These are phyloP conservation scores for Notechis scutatus DNA, from an alignment of 2,113 vertebrate genomes.

Conservation along the genomic window DNA sequence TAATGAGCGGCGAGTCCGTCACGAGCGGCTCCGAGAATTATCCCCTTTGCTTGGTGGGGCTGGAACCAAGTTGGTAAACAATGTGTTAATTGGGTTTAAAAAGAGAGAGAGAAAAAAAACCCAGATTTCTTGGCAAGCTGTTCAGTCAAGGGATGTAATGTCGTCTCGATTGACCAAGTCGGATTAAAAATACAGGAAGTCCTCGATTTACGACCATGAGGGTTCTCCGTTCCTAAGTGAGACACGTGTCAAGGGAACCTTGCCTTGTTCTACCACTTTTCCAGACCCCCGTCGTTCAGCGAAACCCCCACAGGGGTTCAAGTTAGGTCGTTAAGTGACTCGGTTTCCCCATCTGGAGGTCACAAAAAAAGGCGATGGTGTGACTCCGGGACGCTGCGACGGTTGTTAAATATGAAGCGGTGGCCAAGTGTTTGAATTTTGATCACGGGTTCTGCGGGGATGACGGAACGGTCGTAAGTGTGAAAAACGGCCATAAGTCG, in stretches of 20 bases:
- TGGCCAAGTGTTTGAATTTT: too few relatives aligned
- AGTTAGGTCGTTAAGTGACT: too few relatives aligned
- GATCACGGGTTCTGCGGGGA: too few relatives aligned
- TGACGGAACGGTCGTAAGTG: too few relatives aligned
- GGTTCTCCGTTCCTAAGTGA: neutral
- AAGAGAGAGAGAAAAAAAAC: neutral
- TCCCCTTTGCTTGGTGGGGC: neutral
- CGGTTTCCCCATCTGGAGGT: too few relatives aligned
- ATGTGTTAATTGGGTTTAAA: slow-evolving; percentile 36
- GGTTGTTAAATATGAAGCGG: too few relatives aligned
- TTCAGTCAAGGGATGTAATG: neutral
- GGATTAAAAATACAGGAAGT: neutral
- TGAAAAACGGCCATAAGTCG: too few relatives aligned
- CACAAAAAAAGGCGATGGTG: too few relatives aligned
- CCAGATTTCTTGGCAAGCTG: neutral
- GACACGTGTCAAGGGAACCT: neutral
- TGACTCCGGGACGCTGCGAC: rapidly evolving
- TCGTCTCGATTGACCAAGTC: neutral
- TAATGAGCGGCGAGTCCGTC: slow-evolving; percentile 24
- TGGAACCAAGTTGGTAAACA: neutral
- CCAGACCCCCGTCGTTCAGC: rapidly evolving
- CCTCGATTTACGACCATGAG: neutral
- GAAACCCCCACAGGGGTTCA: neutral
- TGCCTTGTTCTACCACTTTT: neutral
- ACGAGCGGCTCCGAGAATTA: neutral